phyloP scores from a whole-genome alignment of 2,113 vertebrate species.

The Crotalus viridis region DNA sequence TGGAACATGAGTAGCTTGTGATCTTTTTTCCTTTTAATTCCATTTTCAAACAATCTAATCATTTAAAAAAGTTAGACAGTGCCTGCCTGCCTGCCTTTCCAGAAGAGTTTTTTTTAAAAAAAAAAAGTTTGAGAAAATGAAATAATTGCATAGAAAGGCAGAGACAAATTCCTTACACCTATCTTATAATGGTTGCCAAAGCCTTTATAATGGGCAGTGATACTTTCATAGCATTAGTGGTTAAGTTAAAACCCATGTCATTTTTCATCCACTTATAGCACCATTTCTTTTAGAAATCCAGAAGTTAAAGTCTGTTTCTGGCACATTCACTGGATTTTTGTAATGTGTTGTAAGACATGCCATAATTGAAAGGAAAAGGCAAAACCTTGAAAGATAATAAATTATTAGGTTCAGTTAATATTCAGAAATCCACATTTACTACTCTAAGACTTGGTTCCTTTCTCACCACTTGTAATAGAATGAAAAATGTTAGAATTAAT shows the following conservation, averaged over 20 bases:
- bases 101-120: not conserved
- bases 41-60: not conserved
- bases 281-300: not conserved
- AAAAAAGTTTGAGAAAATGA: not conserved
- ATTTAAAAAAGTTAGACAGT: not conserved
- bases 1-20: not conserved
- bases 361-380: not conserved
- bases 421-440: not conserved
- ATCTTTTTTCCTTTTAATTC: not conserved
- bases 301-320: not conserved
- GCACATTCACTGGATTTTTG: not conserved
- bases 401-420: not conserved
- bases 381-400: not conserved
- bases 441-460: not conserved
- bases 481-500: constrained; percentile 24
- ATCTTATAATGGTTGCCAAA: not conserved
- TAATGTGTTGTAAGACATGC: not conserved
- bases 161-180: not conserved
- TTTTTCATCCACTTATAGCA: not conserved
- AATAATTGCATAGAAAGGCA: not conserved
- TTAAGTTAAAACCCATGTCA: not conserved
- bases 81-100: not conserved
- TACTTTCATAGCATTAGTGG: not conserved
- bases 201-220: not conserved
- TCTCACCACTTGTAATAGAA: not conserved